Conservation (phyloP, 2,797 vertebrate genomes). For the Odontamblyopus rebecca region DNA sequence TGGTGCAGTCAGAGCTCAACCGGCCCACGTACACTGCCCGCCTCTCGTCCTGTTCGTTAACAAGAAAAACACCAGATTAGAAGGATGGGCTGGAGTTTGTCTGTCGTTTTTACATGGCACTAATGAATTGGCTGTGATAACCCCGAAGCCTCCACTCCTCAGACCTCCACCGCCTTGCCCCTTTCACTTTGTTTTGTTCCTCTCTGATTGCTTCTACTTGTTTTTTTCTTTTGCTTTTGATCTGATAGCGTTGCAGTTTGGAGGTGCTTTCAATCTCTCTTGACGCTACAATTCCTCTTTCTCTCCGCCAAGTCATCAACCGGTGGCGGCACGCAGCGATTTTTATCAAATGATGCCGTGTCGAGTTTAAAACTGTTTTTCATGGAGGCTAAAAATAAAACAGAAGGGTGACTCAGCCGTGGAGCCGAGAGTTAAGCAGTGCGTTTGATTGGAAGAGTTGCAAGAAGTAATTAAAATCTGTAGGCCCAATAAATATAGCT, state of each 20-base stretch:
- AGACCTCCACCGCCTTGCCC: conserved; percentile 29
- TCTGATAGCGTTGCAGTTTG: conserved; percentile 63
- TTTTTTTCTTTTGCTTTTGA: conserved; percentile 43
- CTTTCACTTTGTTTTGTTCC: conserved; percentile 46
- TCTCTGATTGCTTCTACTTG: conserved; percentile 58
- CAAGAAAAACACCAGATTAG: conserved; percentile 60
- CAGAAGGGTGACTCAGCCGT: conserved; percentile 45
- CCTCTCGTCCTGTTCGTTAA: conserved; percentile 89
- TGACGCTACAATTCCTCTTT: conserved; percentile 64
- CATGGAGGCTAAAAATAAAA: conserved; percentile 62
- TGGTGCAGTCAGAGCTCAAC: conserved; percentile 90
- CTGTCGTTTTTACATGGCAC: conserved; percentile 47
- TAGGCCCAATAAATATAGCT: neutral
- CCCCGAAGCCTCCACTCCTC: conserved; percentile 44
- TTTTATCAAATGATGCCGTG: conserved; percentile 72
- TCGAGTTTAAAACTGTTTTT: conserved; percentile 55
- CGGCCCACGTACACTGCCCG: conserved; percentile 95
- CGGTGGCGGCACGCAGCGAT: conserved; percentile 48
- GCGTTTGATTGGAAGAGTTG: conserved; percentile 9
- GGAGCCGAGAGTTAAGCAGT: conserved; percentile 25
- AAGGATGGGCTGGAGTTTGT: conserved; percentile 38
- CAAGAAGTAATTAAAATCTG: neutral
- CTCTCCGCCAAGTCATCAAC: conserved; percentile 69
- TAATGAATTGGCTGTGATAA: conserved; percentile 71
- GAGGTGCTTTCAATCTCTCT: conserved; percentile 61